Base-by-base conservation (phyloP, 1,140 invertebrate genomes). In the Bombus sibiricus region DNA sequence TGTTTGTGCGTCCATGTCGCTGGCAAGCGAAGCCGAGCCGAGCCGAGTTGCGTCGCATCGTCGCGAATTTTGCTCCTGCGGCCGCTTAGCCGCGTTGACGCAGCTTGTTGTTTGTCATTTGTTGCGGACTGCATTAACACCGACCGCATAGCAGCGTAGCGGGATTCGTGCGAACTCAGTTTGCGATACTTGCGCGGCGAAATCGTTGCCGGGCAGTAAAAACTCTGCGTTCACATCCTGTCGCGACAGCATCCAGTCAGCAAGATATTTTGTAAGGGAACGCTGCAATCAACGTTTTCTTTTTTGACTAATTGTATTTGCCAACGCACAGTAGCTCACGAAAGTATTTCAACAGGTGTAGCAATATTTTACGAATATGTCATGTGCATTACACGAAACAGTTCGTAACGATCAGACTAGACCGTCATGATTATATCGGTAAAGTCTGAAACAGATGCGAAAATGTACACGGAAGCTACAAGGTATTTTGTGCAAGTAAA, bases 41-140 rank as follows among this genome's bases (percentile, higher is more conserved):
- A 28, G 57, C 25, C 37, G 37, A 32, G 8, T 13, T 43, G 25
- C 43, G 78, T 72, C 79, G 41, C 53, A 75, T 57, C 68, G 41
- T 62, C 85, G 81, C 81, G 57, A 85, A 88, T 77, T 47, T 79
- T 13, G 76, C 69, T 41, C 39, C 72, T 76, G 77, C 39, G 81
- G 76, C 78, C 18, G 64, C 64, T 69, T 43, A 66, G 69, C 84
- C 88, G 87, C 86, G 80, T 92, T 90, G 85, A 91, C 87, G 80
- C 86, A 72, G 81, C 87, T 88, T 82, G 79, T 91, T 90, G 89
- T 92, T 92, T 90, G 87, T 92, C 87, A 92, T 93, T 93, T 91
- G 90, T 92, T 89, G 88, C 91, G 75, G 87, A 92, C 88, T 90
- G 85, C 78, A 89, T 92, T 90, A 85, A 81, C 83, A 28, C 71